Evolutionary conservation across 2,113 vertebrate genomes (phyloP).

Genomic region (Thunnus maccoyii): DNA sequence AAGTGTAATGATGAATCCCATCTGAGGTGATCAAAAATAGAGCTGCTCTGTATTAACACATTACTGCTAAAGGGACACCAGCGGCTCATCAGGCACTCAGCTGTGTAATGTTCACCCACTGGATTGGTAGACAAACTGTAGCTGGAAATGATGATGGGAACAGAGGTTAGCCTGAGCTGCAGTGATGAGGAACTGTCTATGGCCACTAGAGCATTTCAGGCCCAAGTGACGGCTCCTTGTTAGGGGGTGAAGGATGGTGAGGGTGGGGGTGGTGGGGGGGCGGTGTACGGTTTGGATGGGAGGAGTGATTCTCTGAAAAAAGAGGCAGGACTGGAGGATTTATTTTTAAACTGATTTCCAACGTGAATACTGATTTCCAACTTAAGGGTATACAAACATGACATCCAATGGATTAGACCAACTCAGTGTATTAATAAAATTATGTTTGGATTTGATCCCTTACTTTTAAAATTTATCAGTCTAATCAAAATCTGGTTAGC

Average conservation of each 20-base stretch:
- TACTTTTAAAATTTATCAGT: background rate
- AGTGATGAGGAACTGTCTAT: slow-evolving; percentile 7
- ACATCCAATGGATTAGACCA: background rate
- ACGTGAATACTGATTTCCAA: background rate
- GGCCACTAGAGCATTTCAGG: slow-evolving; percentile 41
- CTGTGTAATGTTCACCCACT: slow-evolving; percentile 40
- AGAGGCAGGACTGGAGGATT: background rate
- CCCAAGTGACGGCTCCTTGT: slow-evolving; percentile 46
- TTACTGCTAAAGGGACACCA: slow-evolving; percentile 46
- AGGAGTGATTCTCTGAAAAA: background rate
- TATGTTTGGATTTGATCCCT: too few relatives aligned
- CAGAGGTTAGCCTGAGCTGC: slow-evolving; percentile 22
- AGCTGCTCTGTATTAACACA: slow-evolving; percentile 36
- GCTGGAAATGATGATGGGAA: slow-evolving; percentile 33
- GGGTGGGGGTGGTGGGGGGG: background rate
- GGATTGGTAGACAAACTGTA: slow-evolving; percentile 32
- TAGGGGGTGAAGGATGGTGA: slow-evolving; percentile 25
- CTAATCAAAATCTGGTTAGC: background rate
- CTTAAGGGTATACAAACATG: background rate
- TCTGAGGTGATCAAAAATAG: slow-evolving; percentile 59
- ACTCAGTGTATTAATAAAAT: background rate
- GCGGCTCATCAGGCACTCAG: slow-evolving; percentile 39
- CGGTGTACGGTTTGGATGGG: slow-evolving; percentile 18
- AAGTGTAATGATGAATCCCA: slow-evolving; percentile 40
- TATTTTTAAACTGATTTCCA: background rate